A percentile compares a stretch with the other conserved stretches of the same genome.
Evolutionary conservation across 2,888 invertebrate species (phyloP).

Genomic region (Baronia brevicornis): DNA sequence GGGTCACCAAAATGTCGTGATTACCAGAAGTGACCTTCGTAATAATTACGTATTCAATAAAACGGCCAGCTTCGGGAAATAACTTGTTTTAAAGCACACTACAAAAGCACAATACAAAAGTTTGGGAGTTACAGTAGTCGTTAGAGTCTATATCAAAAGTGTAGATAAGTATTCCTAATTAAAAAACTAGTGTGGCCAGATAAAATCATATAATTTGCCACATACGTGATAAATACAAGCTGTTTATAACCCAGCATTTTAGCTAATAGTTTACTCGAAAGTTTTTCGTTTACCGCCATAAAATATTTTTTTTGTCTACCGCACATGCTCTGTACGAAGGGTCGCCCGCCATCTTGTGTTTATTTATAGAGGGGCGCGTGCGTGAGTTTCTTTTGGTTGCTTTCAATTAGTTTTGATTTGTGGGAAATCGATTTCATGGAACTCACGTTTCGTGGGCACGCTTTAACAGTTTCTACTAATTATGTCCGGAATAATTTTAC

Average conservation of each 20-base stretch:
- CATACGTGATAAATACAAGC: too few relatives aligned
- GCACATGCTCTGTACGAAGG: constrained; percentile 35
- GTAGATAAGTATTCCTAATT: background rate
- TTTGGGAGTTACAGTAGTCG: too few relatives aligned
- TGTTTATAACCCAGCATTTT: constrained; percentile 28
- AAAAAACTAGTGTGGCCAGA: background rate
- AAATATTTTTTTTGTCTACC: constrained; percentile 34
- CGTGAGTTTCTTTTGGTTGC: constrained; percentile 39
- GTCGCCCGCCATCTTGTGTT: constrained; percentile 44
- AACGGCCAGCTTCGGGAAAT: too few relatives aligned
- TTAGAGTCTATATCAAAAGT: too few relatives aligned
- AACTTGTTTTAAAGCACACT: too few relatives aligned
- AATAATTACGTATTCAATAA: too few relatives aligned
- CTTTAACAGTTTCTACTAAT: constrained; percentile 7
- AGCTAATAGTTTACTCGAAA: constrained; percentile 33
- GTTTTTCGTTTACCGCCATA: constrained; percentile 19
- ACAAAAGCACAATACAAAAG: too few relatives aligned
- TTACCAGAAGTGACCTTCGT: too few relatives aligned
- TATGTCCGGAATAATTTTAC: constrained; percentile 3
- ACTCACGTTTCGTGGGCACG: constrained; percentile 20
- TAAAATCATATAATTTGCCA: constrained; percentile 5
- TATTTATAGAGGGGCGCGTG: constrained; percentile 53
- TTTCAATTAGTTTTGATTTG: constrained; percentile 68
- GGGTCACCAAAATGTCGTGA: too few relatives aligned
- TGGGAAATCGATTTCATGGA: constrained; percentile 46